phyloP scores from a whole-genome alignment of 2,888 invertebrate species.

The Iphiclides podalirius region DNA sequence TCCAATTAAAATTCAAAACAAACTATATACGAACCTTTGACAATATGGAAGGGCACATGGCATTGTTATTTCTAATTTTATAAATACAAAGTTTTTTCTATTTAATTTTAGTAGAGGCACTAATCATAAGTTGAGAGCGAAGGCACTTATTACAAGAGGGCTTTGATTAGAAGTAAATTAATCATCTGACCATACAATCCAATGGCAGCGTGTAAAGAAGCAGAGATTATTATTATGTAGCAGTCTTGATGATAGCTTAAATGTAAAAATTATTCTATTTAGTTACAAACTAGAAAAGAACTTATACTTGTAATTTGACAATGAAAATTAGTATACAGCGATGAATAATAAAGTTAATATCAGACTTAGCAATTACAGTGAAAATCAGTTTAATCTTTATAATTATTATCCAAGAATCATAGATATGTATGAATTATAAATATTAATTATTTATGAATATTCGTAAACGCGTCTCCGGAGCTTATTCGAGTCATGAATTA shows the following conservation, averaged over 20 bases:
- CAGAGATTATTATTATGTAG: slow-evolving; percentile 36
- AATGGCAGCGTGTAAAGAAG: slow-evolving; percentile 59
- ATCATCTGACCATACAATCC: slow-evolving; percentile 53
- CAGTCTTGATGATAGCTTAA: background rate
- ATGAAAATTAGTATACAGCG: background rate
- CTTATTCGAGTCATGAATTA: too few species aligned
- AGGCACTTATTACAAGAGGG: slow-evolving; percentile 47
- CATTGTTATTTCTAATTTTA: slow-evolving; percentile 24
- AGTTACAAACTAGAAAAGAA: too few species aligned
- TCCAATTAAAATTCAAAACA: too few species aligned
- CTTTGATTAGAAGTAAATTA: slow-evolving; percentile 16
- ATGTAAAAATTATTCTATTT: slow-evolving; percentile 4
- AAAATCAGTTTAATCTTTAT: background rate
- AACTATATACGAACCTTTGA: slow-evolving; percentile 19
- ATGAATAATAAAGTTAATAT: background rate
- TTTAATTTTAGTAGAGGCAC: slow-evolving; percentile 43
- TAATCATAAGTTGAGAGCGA: slow-evolving; percentile 46
- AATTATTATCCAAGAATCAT: background rate
- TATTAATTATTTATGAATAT: too few species aligned
- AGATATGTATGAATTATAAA: background rate
- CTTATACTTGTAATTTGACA: too few species aligned
- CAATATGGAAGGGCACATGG: slow-evolving; percentile 7
- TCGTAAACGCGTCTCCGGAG: too few species aligned
- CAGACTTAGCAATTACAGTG: background rate
- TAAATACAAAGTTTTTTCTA: slow-evolving; percentile 29